Evolutionary conservation across 2,113 vertebrate genomes (phyloP).

Genomic region (Rhegmatorhina hoffmannsi): DNA sequence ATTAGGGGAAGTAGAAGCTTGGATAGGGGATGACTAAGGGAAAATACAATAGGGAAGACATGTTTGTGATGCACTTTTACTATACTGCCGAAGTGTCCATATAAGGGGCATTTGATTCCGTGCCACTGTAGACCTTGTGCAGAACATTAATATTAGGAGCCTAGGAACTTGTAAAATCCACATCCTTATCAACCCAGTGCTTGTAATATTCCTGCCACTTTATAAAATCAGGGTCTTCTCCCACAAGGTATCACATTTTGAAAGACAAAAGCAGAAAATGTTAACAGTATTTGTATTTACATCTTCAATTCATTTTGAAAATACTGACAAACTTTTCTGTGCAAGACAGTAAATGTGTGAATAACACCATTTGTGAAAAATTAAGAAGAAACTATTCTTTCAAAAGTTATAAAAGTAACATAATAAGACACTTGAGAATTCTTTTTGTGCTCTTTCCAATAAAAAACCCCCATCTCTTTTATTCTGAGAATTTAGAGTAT

Average conservation of each 20-base stretch:
- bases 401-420: background rate
- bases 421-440: background rate
- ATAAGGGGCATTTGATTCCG: too few relatives aligned
- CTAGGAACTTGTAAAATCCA: too few relatives aligned
- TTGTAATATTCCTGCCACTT: too few relatives aligned
- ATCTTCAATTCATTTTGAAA: background rate
- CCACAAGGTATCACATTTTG: background rate
- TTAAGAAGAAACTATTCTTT: background rate
- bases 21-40: too few relatives aligned
- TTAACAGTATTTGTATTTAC: background rate
- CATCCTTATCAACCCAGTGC: too few relatives aligned
- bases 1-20: too few relatives aligned
- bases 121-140: too few relatives aligned
- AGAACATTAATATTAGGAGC: too few relatives aligned
- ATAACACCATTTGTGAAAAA: background rate
- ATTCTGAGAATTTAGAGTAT: background rate
- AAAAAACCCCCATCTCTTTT: background rate
- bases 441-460: background rate
- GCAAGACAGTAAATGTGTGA: background rate
- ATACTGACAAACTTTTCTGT: background rate
- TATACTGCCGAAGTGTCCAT: too few relatives aligned
- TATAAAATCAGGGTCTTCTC: too few relatives aligned
- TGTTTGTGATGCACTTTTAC: too few relatives aligned
- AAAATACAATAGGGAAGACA: too few relatives aligned
- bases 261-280: background rate